Evolutionary conservation across 2,888 invertebrate species (phyloP), one percentile per base, ranked within the genome.

Genomic region (Diploptera punctata): DNA sequence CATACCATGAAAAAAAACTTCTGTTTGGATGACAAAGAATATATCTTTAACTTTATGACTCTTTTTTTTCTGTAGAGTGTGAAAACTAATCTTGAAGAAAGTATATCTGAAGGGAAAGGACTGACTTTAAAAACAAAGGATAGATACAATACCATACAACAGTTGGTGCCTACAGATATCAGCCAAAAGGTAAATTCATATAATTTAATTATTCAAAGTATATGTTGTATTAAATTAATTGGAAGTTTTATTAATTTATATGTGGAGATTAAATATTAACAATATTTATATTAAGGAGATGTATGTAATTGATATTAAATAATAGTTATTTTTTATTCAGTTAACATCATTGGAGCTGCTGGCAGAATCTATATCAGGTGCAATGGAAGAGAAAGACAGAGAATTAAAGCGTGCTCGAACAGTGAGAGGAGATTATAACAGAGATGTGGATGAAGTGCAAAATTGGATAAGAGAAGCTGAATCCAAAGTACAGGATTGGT

Each of bases 351-450:
- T 96, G 79, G 96, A 96, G 83, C 84, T 96, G 77, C 86, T 93
- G 70, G 89, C 92, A 65, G 96, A 97, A 83, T 89, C 91, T 75
- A 86, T 94, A 71, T 87, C 89, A 68, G 91, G 90, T 78, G 89
- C 89, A 67, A 93, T 96, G 93, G 95, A 95, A 80, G 93, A 94
- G 80, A 94, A 94, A 82, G 91, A 92, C 80, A 88, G 93, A 81
- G 94, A 95, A 82, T 92, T 93, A 84, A 94, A 94, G 82, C 90
- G 94, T 76, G 96, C 95, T 26, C 89, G 91, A 79, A 93, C 93
- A 18, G 88, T 93, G 72, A 89, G 95, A 72, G 88, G 90, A 67
- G 95, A 96, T 77, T 96, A 95, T 82, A 83, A 90, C 61, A 84
- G 86, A 29, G 94, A 93, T 79, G 91, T 93, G 29, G 94, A 94